Evolutionary conservation across 2,888 invertebrate genomes (phyloP), one percentile per base, ranked within the genome.

Genomic region (Argyresthia goedartella): DNA sequence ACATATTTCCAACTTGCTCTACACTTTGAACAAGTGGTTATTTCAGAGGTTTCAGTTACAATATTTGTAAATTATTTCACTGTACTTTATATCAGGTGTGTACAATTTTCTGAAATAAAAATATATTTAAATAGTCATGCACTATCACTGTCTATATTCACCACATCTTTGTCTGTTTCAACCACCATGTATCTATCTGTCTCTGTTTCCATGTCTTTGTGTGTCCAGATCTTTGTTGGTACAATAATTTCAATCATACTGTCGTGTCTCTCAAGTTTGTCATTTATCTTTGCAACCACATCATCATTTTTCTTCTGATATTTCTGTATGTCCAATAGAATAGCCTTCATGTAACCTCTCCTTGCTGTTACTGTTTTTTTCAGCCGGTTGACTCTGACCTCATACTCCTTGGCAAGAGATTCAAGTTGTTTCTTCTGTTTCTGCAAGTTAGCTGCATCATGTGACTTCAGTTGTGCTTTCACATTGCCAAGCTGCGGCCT

Each of bases 41-140:
- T 73, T 66, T 66, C 68, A 66, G 64, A 62, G 65, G 65, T 66
- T 71, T 80, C 68, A 72, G 71, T 79, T 67, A 61, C 71, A 72
- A 70, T 14, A 71, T 68, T 70, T 68, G 65, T 67, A 68, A 66
- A 66, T 73, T 67, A 71, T 76, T 81, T 77, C 73, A 79, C 82
- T 85, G 78, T 85, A 82, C 74, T 79, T 79, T 71, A 80, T 79
- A 76, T 80, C 81, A 76, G 71, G 76, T 82, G 77, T 85, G 85
- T 85, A 84, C 80, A 82, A 80, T 82, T 82, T 82, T 85, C 81
- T 75, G 81, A 84, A 85, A 82, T 81, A 85, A 85, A 81, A 33
- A 81, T 76, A 81, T 84, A 82, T 77, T 82, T 78, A 81, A 77
- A 71, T 71, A 67, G 70, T 63, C 25, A 49, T 53, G 59, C 59